phyloP scores from a whole-genome alignment of 2,113 vertebrate species.

The Scopus umbretta region DNA sequence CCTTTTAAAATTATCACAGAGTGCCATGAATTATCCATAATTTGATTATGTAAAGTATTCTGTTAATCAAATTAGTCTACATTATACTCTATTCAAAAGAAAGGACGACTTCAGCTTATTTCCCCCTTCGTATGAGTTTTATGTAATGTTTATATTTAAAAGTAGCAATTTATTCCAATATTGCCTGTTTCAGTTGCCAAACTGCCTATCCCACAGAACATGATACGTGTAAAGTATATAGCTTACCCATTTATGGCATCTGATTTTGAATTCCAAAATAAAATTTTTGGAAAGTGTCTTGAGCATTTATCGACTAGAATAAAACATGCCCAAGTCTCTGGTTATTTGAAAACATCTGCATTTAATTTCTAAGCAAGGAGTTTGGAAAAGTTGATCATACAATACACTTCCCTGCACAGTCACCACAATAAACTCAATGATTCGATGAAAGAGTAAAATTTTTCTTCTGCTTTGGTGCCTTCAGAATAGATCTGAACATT shows the following conservation, averaged over 20 bases:
- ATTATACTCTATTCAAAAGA: constrained; percentile 43
- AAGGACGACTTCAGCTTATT: background rate
- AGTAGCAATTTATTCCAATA: constrained; percentile 45
- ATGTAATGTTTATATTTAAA: constrained; percentile 51
- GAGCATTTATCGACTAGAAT: constrained; percentile 21
- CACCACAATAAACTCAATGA: background rate
- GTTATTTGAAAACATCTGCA: constrained; percentile 57
- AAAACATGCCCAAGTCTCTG: constrained; percentile 31
- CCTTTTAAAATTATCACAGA: constrained; percentile 28
- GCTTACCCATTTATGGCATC: constrained; percentile 35
- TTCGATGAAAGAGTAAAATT: background rate
- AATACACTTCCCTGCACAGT: background rate
- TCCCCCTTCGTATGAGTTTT: constrained; percentile 7
- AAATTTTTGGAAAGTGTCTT: constrained; percentile 29
- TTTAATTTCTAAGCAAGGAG: constrained; percentile 37
- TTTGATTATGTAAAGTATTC: constrained; percentile 37
- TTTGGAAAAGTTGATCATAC: background rate
- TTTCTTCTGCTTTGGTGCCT: background rate
- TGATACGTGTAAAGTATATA: constrained; percentile 57
- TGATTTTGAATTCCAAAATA: constrained; percentile 45
- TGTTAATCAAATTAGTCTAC: constrained; percentile 58
- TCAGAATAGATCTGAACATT: background rate
- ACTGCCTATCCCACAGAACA: constrained; percentile 56
- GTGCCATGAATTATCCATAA: constrained; percentile 40
- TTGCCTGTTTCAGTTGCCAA: constrained; percentile 42